Conservation (phyloP, 2,797 vertebrate genomes). For the Sus cebifrons region DNA sequence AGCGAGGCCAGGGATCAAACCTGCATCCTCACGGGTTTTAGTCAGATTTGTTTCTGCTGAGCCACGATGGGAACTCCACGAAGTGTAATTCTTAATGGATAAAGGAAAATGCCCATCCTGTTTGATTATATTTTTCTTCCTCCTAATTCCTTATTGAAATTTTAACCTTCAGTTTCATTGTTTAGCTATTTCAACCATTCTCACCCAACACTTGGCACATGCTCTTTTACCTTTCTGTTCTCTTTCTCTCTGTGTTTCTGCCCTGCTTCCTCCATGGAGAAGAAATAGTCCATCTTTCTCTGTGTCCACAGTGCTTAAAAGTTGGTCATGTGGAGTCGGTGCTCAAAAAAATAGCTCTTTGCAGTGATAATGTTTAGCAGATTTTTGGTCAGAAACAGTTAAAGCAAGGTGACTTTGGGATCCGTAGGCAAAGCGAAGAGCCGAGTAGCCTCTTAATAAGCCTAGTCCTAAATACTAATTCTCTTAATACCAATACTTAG, state of each 20-base stretch:
- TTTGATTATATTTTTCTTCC: background rate
- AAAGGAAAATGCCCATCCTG: background rate
- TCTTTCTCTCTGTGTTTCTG: background rate
- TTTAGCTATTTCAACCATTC: conserved; percentile 8
- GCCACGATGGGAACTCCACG: too few relatives aligned
- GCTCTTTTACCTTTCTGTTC: background rate
- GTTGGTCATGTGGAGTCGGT: background rate
- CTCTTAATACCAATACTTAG: background rate
- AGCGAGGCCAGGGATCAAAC: too few relatives aligned
- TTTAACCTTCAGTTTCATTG: conserved; percentile 20
- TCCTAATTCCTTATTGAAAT: conserved; percentile 28
- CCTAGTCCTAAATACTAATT: background rate
- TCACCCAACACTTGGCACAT: background rate
- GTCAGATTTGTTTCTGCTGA: too few relatives aligned
- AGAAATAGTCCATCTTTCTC: background rate
- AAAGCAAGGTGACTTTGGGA: background rate
- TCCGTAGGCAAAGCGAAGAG: background rate
- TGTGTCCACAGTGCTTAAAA: conserved; percentile 5
- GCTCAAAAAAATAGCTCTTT: background rate
- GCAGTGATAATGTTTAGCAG: background rate
- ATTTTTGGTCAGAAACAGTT: conserved; percentile 4
- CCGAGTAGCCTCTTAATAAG: background rate
- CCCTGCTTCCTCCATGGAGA: background rate
- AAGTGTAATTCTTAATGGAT: background rate
- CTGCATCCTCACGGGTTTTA: too few relatives aligned